Conservation (phyloP, 2,113 vertebrate genomes). For the Hyla sarda region DNA sequence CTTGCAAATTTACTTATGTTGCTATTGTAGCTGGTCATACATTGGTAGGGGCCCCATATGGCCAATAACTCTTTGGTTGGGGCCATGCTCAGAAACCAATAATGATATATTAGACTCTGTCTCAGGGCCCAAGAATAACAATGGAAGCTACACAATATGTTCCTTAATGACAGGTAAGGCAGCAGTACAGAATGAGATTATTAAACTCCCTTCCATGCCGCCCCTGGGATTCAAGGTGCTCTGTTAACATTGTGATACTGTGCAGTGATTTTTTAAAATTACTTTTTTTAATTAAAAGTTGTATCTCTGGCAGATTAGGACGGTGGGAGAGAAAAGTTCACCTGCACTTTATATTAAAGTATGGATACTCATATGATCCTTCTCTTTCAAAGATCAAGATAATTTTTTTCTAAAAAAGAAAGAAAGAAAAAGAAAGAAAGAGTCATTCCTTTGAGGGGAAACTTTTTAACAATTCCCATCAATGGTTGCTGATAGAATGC, state of each 20-base stretch:
- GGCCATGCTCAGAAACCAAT: conserved; percentile 48
- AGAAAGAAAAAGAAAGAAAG: too few species aligned
- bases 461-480: too few species aligned
- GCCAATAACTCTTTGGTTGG: conserved; percentile 36
- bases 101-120: conserved; percentile 52
- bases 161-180: conserved; percentile 44
- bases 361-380: neutral
- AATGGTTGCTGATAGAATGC: too few species aligned
- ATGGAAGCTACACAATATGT: conserved; percentile 32
- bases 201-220: conserved; percentile 43
- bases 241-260: conserved; percentile 46
- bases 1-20: neutral
- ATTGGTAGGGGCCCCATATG: conserved; percentile 35
- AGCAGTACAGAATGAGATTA: conserved; percentile 52
- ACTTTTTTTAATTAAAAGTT: conserved; percentile 56
- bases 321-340: conserved; percentile 11
- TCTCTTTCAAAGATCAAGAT: neutral
- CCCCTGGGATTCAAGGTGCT: conserved; percentile 49
- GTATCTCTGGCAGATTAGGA: neutral
- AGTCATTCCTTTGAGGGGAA: too few species aligned
- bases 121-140: conserved; percentile 46
- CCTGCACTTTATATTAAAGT: conserved; percentile 1
- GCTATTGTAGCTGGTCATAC: neutral
- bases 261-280: conserved; percentile 44
- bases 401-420: neutral